phyloP scores from a whole-genome alignment of 1,140 invertebrate genomes.

The Oryctes rhinoceros region DNA sequence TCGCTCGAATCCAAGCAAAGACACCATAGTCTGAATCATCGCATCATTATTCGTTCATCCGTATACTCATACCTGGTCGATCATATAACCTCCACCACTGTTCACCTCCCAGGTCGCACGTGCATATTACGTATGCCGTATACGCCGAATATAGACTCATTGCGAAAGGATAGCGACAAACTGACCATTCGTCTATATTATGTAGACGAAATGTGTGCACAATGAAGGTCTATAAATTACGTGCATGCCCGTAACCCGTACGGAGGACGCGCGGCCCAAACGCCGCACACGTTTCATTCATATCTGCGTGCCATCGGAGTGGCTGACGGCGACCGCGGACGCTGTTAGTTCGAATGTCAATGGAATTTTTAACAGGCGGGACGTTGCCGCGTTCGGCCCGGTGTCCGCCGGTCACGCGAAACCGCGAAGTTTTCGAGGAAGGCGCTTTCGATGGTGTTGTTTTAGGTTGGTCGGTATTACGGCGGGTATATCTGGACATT shows the following conservation, averaged over 20 bases:
- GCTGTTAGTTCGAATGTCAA: conserved; percentile 5
- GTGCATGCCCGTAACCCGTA: not conserved
- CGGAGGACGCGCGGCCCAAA: not conserved
- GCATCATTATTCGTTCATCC: not conserved
- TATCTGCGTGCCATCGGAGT: conserved; percentile 13
- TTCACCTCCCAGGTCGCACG: not conserved
- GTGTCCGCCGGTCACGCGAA: not conserved
- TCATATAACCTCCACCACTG: not conserved
- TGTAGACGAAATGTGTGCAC: not conserved
- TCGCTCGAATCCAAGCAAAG: too few relatives aligned
- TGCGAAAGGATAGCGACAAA: not conserved
- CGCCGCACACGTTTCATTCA: not conserved
- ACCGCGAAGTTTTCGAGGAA: not conserved
- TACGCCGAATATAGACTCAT: not conserved
- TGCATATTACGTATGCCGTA: not conserved
- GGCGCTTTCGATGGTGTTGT: not conserved
- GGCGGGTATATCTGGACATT: too few relatives aligned
- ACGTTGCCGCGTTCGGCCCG: not conserved
- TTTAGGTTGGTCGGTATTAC: too few relatives aligned
- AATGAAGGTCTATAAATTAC: conserved; percentile 2
- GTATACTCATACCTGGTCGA: not conserved
- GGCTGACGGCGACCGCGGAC: not conserved
- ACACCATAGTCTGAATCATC: too few relatives aligned
- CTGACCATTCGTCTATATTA: conserved; percentile 10
- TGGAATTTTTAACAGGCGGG: not conserved